These are phyloP conservation scores for Nematolebias whitei DNA, from an alignment of 2,113 vertebrate genomes.

Conservation along the genomic window DNA sequence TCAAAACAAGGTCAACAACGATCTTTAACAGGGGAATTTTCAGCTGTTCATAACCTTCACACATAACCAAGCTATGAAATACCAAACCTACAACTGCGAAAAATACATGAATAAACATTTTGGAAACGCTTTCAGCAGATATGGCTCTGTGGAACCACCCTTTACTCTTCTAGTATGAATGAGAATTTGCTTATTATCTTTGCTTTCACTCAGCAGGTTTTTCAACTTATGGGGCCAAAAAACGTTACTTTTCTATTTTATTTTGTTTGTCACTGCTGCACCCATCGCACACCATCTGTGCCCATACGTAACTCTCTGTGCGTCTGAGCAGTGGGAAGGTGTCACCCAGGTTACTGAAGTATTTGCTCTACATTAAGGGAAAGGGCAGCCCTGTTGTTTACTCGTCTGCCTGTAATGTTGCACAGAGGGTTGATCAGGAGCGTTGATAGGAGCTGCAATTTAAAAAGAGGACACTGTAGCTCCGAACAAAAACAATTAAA, in stretches of 20 bases:
- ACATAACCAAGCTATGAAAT: no score
- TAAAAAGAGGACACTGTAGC: constrained; percentile 82
- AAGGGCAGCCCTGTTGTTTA: constrained; percentile 83
- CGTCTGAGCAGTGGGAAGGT: constrained; percentile 12
- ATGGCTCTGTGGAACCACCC: constrained; percentile 53
- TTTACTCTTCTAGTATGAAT: constrained; percentile 15
- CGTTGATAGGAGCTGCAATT: constrained; percentile 82
- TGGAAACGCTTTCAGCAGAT: constrained; percentile 19
- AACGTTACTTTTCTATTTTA: constrained; percentile 35
- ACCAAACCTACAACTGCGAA: no score
- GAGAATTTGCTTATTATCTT: constrained; percentile 24
- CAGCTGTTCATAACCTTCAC: no score
- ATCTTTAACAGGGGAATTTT: no score
- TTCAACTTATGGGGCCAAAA: constrained; percentile 62
- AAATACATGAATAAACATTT: no score
- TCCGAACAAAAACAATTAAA: constrained; percentile 86
- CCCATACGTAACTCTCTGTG: neutral
- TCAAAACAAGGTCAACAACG: no score
- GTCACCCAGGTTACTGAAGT: constrained; percentile 60
- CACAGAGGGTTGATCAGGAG: constrained; percentile 80
- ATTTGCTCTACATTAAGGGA: constrained; percentile 60
- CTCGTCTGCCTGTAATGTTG: constrained; percentile 74
- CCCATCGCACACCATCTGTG: constrained; percentile 1
- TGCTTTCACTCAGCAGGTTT: constrained; percentile 67
- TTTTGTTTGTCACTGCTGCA: constrained; percentile 13